These are phyloP conservation scores for Arctocebus calabarensis DNA, from an alignment of 2,797 vertebrate genomes.

Conservation along the genomic window DNA sequence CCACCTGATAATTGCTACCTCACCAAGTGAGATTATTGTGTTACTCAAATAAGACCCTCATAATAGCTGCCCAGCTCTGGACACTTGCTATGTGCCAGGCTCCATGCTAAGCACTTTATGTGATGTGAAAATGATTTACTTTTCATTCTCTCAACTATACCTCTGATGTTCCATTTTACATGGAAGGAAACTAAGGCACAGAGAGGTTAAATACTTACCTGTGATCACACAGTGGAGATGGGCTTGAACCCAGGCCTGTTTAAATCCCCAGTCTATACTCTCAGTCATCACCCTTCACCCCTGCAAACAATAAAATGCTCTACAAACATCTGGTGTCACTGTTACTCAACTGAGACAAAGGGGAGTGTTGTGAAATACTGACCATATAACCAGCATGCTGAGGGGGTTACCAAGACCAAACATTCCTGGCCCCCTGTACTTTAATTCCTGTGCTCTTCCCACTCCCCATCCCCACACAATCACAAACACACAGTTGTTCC, in stretches of 20 bases:
- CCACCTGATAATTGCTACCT: background rate
- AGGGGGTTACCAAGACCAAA: background rate
- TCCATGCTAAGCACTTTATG: background rate
- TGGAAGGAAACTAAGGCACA: background rate
- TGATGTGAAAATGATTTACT: background rate
- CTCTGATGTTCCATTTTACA: background rate
- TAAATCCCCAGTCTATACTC: background rate
- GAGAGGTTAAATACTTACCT: background rate
- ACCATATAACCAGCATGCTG: background rate
- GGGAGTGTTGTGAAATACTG: background rate
- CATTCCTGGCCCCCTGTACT: background rate
- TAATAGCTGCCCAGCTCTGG: background rate
- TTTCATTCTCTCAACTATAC: background rate
- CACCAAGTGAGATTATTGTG: background rate
- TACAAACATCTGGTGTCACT: background rate
- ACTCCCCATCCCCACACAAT: no score
- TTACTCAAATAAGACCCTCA: background rate
- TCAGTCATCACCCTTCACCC: background rate
- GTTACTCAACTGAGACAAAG: background rate
- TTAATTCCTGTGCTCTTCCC: background rate
- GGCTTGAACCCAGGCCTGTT: background rate
- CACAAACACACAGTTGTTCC: background rate
- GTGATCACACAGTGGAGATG: background rate
- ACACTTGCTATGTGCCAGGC: background rate
- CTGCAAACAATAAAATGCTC: slow-evolving; percentile 9